Base-by-base conservation (phyloP, 2,888 invertebrate genomes). In the Acrobasis repandana region DNA sequence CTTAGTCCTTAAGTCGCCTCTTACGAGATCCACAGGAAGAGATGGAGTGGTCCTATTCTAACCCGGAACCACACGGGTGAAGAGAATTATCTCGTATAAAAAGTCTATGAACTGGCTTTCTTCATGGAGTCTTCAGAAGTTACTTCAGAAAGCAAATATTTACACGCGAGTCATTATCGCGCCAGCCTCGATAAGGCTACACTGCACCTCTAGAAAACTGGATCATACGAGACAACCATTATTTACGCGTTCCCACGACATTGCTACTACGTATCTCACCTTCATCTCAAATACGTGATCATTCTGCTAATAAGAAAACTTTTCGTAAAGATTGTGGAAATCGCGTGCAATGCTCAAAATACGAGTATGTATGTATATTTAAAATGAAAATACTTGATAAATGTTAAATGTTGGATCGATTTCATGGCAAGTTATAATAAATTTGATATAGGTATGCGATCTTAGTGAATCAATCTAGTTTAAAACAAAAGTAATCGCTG, bases 211-310 rank as follows among this genome's bases (percentile, higher is more conserved):
- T 84, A 85, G 88, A 86, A 90, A 91, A 90, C 88, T 90, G 85
- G 88, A 86, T 88, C 87, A 83, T 79, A 79, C 75, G 75, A 82
- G 78, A 74, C 77, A 73, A 68, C 83, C 76, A 90, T 90, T 90
- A 85, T 87, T 85, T 70, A 65, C 65, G 65, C 68, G 80, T 91
- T 92, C 91, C 88, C 91, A 92, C 90, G 91, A 86, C 83, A 80
- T 81, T 82, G 82, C 77, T 68, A 73, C 77, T 76, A 75, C 72
- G 77, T 83, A 83, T 77, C 80, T 76, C 68, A 72, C 75, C 74
- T 85, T 79, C 80, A 82, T 83, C 81, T 80, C 67, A 73, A 74
- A 73, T 76, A 89, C 86, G 85, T 86, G 88, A 85, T 83, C 80
- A 75, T 79, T 84, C 77, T 80, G 68, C 74, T 86, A 88, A 88